Percentiles rank a stretch among this genome's conserved stretches.
phyloP scores from a whole-genome alignment of 2,888 invertebrate genomes.

The Chirona hameri region DNA sequence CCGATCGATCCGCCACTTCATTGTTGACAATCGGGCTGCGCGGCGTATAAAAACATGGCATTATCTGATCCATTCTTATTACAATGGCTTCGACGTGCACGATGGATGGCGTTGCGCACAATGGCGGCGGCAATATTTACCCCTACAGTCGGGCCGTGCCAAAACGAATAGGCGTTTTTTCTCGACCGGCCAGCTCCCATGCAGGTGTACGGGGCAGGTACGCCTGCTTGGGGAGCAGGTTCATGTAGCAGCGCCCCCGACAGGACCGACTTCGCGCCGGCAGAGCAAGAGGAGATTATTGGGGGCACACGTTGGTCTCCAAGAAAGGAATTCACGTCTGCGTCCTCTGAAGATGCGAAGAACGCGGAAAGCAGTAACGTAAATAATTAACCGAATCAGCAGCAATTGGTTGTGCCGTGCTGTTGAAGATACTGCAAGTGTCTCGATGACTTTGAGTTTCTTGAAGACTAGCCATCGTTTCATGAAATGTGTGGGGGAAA shows the following conservation, averaged over 20 bases:
- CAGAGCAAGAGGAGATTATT: not conserved
- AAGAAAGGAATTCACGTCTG: not conserved
- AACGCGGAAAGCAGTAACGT: no score
- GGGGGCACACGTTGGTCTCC: not conserved
- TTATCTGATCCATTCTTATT: slow-evolving; percentile 27
- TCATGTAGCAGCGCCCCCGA: not conserved
- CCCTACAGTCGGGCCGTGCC: not conserved
- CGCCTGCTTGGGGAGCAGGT: not conserved
- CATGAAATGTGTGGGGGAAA: no score
- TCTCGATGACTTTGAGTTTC: no score
- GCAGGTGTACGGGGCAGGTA: not conserved
- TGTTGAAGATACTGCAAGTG: no score
- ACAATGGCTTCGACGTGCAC: slow-evolving; percentile 8
- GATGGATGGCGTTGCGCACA: slow-evolving; percentile 3
- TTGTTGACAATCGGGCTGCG: slow-evolving; percentile 6
- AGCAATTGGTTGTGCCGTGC: no score
- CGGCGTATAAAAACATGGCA: not conserved
- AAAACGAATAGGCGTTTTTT: not conserved
- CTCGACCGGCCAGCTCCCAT: not conserved
- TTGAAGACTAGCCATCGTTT: no score
- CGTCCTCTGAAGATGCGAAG: no score
- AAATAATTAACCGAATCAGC: no score
- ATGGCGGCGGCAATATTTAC: not conserved
- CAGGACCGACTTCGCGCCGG: not conserved
- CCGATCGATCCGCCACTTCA: slow-evolving; percentile 3